phyloP scores from a whole-genome alignment of 2,888 invertebrate species.

The Minunthozetes semirufus region DNA sequence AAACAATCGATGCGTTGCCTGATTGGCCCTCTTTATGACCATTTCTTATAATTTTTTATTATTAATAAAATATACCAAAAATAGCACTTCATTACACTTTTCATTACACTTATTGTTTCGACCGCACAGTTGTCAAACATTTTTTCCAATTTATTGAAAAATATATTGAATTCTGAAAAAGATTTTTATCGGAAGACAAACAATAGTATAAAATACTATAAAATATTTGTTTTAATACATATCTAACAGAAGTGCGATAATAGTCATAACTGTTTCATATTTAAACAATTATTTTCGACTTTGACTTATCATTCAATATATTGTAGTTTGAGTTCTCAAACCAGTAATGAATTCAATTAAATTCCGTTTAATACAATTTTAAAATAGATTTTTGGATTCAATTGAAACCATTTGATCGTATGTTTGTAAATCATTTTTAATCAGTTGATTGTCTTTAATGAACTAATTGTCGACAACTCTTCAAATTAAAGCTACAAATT shows the following conservation, averaged over 20 bases:
- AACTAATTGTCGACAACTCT: no score
- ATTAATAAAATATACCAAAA: neutral
- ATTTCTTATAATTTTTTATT: neutral
- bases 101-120: neutral
- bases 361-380: no score
- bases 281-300: neutral
- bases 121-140: neutral
- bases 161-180: neutral
- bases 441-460: no score
- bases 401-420: no score
- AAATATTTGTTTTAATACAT: constrained; percentile 1
- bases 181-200: constrained; percentile 2
- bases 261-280: neutral
- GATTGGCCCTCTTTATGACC: constrained; percentile 11
- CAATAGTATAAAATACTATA: neutral
- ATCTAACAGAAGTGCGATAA: neutral
- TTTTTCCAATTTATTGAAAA: neutral
- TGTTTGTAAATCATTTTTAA: no score
- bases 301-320: neutral
- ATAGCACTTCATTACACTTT: neutral
- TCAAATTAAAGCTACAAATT: no score
- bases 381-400: no score
- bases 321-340: neutral
- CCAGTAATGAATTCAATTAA: neutral
- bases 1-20: constrained; percentile 25